Evolutionary conservation across 64 coral and sea anemone genomes (phyloP), one percentile per base, ranked within the genome.

Genomic region (Montipora sp.): DNA sequence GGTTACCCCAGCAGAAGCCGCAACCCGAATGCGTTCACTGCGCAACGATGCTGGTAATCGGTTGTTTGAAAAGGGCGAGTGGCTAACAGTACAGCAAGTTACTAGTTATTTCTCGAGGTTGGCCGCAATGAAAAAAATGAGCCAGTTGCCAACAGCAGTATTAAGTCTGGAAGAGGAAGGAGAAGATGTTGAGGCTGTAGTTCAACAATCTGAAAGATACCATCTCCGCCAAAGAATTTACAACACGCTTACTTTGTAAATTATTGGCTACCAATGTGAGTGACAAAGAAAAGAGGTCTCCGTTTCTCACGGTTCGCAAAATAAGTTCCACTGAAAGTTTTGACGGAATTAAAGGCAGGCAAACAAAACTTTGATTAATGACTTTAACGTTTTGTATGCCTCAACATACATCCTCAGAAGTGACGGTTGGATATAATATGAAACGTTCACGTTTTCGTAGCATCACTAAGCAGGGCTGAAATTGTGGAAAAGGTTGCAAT

Each of bases 21-120:
- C 75, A 27, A 48, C 4, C 11, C 50, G 75, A 66, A 90, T 90
- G 75, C 75, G 75, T 15, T 44, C n/a, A 59, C 8, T 79, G 11
- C 75, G 57, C 10, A 75, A 75, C 71, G 75, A 90, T 23, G 23
- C 23, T 23, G 23, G 23, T 23, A 23, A 23, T 23, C 23, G 23
- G 23, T 23, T 23, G 23, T 23, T 23, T 23, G 23, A 23, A 23
- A 23, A 23, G 23, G 23, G 23, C 23, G 23, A 23, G 23, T 23
- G 23, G 23, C 23, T 23, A 23, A 23, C 23, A 23, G 23, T 23
- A 23, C 23, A 23, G 23, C 23, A 23, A 23, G 58, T 13, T 59
- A 59, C 58, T 77, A 77, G 10, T 90, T 76, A 24, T 21, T 23
- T 23, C 23, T 23, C 23, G 23, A 23, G 23, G 23, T 23, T 23